Base-by-base conservation (phyloP, 2,113 vertebrate genomes). In the Nanorana parkeri region DNA sequence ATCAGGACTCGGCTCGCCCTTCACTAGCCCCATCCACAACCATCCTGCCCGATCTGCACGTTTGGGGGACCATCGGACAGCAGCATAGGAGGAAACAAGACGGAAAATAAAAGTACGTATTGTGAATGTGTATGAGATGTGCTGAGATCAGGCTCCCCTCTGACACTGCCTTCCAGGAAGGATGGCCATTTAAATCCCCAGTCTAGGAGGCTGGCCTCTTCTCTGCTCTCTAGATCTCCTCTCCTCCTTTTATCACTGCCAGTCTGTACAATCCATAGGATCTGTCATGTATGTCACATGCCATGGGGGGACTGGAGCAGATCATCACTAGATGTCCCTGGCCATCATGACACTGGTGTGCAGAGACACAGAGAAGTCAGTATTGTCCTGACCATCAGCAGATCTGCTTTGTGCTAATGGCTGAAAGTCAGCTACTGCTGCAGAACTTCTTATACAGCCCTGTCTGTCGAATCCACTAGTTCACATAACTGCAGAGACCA, bases 1-100 rank as follows among this genome's bases (percentile, higher is more conserved):
- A 17, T 16, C 24, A 21, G 77, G 52, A 79, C 77, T 79, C 65
- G 52, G 68, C 77, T 79, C 65, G 55, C 78, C 78, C 78, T 80
- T 60, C 52, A 47, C 3, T 68, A n/a, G 13, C 3, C 65, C 28
- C n/a, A n/a, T n/a, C n/a, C n/a, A n/a, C n/a, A n/a, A n/a, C n/a
- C n/a, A n/a, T n/a, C n/a, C n/a, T 16, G 23, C 63, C 60, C 2
- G 36, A 65, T 19, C 56, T 63, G n/a, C 77, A 69, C 32, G 61
- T 55, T 7, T n/a, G 17, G 56, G 24, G 68, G 60, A 73, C 54
- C 56, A 36, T 21, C 21, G 21, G 28, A 63, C n/a, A 17, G 1
- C 78, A 20, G 67, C 60, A 41, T 32, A 36, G 80, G 13, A 74
- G 80, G 28, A 65, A 67, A 71, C 8, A 66, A 51, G 47, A 47